Evolutionary conservation across 2,113 vertebrate genomes (phyloP).

Genomic region (Sitta europaea): DNA sequence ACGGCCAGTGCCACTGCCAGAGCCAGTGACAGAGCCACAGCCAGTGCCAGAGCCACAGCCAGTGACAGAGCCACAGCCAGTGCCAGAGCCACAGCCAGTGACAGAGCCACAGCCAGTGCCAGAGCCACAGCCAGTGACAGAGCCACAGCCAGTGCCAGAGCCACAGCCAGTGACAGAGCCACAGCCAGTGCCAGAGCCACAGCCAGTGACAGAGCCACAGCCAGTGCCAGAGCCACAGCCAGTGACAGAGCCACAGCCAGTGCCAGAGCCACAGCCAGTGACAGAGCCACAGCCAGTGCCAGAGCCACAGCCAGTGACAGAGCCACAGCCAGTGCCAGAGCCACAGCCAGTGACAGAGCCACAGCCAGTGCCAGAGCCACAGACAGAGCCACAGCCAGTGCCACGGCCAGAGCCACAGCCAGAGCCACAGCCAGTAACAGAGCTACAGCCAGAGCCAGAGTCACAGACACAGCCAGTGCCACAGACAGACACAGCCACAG

Average conservation of each 20-base stretch:
- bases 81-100: neutral
- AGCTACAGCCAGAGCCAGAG: neutral
- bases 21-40: neutral
- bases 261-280: neutral
- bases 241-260: neutral
- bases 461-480: too few relatives aligned
- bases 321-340: neutral
- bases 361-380: neutral
- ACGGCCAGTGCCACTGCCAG: neutral
- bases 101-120: neutral
- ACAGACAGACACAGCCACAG: too few relatives aligned
- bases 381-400: neutral
- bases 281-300: neutral
- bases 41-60: neutral
- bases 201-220: neutral
- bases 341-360: neutral
- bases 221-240: neutral
- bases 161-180: neutral
- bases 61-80: neutral
- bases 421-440: neutral
- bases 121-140: accelerated
- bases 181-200: neutral
- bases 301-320: neutral
- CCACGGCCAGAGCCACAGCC: neutral
- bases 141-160: neutral